Percentiles rank a stretch among this genome's conserved stretches.
phyloP scores from a whole-genome alignment of 1,140 invertebrate genomes.

The Venturia canescens region DNA sequence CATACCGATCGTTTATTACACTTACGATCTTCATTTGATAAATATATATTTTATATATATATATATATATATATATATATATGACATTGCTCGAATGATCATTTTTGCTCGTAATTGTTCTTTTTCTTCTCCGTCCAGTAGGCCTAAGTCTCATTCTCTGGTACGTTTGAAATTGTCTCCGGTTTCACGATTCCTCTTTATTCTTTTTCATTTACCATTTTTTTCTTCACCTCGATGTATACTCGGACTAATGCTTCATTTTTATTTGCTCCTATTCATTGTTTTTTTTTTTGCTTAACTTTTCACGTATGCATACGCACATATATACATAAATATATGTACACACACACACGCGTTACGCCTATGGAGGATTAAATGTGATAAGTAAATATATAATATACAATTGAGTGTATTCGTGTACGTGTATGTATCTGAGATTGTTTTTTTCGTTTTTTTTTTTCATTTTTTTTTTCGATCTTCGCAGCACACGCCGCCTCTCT shows the following conservation, averaged over 20 bases:
- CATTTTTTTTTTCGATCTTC: slow-evolving; percentile 41
- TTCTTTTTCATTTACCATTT: background rate
- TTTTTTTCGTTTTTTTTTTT: slow-evolving; percentile 58
- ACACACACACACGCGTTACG: slow-evolving; percentile 39
- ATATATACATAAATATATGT: too few relatives aligned
- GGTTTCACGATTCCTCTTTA: too few relatives aligned
- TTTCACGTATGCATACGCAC: too few relatives aligned
- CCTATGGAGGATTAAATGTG: slow-evolving; percentile 71
- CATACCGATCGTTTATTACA: slow-evolving; percentile 16
- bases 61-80: background rate
- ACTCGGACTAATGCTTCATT: background rate
- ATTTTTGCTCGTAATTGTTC: slow-evolving; percentile 47
- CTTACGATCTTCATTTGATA: background rate
- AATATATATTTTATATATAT: background rate
- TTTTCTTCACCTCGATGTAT: background rate
- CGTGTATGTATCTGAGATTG: slow-evolving; percentile 43
- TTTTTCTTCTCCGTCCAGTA: slow-evolving; percentile 16
- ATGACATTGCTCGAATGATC: slow-evolving; percentile 33
- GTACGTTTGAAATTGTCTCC: background rate
- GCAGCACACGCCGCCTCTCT: too few relatives aligned
- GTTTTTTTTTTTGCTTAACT: background rate
- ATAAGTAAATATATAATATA: slow-evolving; percentile 72
- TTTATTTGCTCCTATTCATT: background rate
- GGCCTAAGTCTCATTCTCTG: background rate
- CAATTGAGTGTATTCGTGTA: slow-evolving; percentile 63